phyloP scores from a whole-genome alignment of 1,140 invertebrate genomes.

The Harpegnathos saltator region DNA sequence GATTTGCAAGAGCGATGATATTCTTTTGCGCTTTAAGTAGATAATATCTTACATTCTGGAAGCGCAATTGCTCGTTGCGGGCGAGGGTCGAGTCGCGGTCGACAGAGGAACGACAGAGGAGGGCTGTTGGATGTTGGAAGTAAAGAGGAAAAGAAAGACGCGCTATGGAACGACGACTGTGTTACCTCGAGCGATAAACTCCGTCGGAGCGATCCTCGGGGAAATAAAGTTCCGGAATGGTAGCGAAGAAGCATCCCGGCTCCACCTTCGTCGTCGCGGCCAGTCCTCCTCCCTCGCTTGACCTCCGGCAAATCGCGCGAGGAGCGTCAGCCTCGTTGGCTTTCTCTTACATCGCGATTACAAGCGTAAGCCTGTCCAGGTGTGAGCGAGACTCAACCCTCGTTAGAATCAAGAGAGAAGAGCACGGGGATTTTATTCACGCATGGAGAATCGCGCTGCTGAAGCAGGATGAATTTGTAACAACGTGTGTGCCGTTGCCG shows the following conservation, averaged over 20 bases:
- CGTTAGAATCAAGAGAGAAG: constrained; percentile 18
- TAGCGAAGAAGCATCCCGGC: constrained; percentile 59
- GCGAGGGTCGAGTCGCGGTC: background rate
- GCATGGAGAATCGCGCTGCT: background rate
- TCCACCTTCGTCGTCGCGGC: constrained; percentile 49
- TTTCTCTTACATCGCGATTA: constrained; percentile 42
- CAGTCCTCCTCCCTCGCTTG: constrained; percentile 59
- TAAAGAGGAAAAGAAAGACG: constrained; percentile 25
- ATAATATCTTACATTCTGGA: constrained; percentile 62
- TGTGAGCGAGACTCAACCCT: background rate
- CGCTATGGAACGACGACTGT: constrained; percentile 53
- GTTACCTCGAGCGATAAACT: constrained; percentile 77
- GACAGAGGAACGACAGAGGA: constrained; percentile 20
- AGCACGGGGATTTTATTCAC: background rate
- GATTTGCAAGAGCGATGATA: constrained; percentile 46
- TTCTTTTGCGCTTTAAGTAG: constrained; percentile 56
- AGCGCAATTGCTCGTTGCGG: constrained; percentile 57
- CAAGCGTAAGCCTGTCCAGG: background rate
- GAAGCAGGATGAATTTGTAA: background rate
- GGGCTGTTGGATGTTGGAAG: background rate
- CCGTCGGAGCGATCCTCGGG: constrained; percentile 75
- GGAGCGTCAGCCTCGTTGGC: constrained; percentile 53
- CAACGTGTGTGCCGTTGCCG: background rate
- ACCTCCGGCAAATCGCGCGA: constrained; percentile 65
- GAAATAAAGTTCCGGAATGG: constrained; percentile 78